phyloP scores from a whole-genome alignment of 35 echinoderm and acorn worm species.

The Eucidaris tribuloides region DNA sequence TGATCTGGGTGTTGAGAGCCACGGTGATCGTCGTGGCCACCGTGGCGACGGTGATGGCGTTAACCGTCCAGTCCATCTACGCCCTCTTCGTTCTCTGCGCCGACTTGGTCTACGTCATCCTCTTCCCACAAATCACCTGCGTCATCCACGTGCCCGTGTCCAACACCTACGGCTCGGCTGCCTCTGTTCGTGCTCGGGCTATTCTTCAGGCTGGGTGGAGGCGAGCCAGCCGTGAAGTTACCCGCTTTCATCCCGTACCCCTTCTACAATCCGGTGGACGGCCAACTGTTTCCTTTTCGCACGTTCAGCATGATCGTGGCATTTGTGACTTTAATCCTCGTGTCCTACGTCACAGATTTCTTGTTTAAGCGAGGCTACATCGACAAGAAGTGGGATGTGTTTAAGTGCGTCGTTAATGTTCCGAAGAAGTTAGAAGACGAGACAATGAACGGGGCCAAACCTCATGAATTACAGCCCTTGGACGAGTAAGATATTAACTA shows the following conservation, averaged over 20 bases:
- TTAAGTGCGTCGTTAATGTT: constrained; percentile 53
- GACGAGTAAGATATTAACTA: too few relatives aligned
- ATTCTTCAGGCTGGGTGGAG: constrained; percentile 60
- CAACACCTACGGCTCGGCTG: constrained; percentile 83
- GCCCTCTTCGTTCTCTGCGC: constrained; percentile 84
- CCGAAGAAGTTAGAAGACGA: too few relatives aligned
- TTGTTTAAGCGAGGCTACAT: constrained; percentile 60
- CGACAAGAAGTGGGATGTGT: constrained; percentile 56
- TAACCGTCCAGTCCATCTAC: constrained; percentile 80
- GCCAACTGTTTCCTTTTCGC: constrained; percentile 82
- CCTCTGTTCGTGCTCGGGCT: constrained; percentile 70
- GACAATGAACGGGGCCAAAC: too few relatives aligned
- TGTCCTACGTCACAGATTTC: constrained; percentile 56
- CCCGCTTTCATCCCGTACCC: constrained; percentile 65
- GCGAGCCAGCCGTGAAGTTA: constrained; percentile 50
- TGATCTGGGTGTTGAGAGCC: constrained; percentile 76
- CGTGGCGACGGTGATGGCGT: constrained; percentile 56
- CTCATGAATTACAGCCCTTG: too few relatives aligned
- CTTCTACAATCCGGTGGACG: constrained; percentile 36
- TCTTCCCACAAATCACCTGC: constrained; percentile 85
- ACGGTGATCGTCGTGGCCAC: constrained; percentile 59
- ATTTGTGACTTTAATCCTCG: constrained; percentile 55
- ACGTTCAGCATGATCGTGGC: constrained; percentile 63
- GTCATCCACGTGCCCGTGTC: constrained; percentile 65
- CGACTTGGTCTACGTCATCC: constrained; percentile 87